phyloP scores from a whole-genome alignment of 2,888 invertebrate species.

The Kuschelorhynchus macadamiae region DNA sequence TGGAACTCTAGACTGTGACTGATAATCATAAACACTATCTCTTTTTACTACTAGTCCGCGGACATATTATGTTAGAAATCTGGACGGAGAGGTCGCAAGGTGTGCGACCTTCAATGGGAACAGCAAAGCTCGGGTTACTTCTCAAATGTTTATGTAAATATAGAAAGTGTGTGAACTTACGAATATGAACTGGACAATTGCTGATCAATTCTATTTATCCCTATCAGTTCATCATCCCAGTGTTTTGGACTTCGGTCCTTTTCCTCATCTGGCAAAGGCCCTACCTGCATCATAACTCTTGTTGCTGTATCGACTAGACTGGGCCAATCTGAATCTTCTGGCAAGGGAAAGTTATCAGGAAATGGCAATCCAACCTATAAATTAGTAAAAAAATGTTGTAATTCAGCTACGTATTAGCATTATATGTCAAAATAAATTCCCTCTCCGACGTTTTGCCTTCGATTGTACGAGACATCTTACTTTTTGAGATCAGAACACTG shows the following conservation, averaged over 20 bases:
- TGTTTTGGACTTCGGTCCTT: constrained; percentile 30
- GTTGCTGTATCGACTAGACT: constrained; percentile 86
- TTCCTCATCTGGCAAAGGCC: constrained; percentile 42
- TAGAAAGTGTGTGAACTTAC: constrained; percentile 43
- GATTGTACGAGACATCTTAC: no score
- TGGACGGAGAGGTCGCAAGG: no score
- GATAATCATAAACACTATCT: no score
- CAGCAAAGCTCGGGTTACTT: no score
- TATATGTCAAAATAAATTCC: no score
- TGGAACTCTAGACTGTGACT: no score
- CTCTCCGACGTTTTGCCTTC: no score
- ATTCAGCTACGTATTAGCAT: neutral
- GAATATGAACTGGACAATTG: constrained; percentile 48
- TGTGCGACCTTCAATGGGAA: no score
- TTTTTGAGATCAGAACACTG: no score
- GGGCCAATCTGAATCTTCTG: constrained; percentile 84
- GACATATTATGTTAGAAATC: no score
- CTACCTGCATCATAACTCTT: constrained; percentile 69
- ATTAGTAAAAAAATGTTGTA: neutral
- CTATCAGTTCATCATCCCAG: constrained; percentile 47
- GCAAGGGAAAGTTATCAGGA: constrained; percentile 74
- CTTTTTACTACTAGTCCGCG: no score
- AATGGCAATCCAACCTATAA: constrained; percentile 57
- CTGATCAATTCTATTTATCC: constrained; percentile 46
- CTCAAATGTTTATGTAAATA: no score